Conservation (phyloP, 2,113 vertebrate species). For the Datnioides undecimradiatus region DNA sequence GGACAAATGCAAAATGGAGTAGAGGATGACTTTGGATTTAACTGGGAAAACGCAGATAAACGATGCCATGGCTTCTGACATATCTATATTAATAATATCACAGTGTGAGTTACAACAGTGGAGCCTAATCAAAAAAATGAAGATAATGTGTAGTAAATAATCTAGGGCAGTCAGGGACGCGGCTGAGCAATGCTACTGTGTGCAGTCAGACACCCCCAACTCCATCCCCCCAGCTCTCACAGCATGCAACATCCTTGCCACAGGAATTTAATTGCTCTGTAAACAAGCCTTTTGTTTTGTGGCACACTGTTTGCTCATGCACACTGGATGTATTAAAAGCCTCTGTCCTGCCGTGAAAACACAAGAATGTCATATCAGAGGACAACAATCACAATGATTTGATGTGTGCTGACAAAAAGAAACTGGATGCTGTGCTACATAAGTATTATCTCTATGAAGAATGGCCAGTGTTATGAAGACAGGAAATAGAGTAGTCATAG, state of each 20-base stretch:
- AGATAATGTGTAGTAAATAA: slow-evolving; percentile 25
- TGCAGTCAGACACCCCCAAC: slow-evolving; percentile 58
- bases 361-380: slow-evolving; percentile 54
- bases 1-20: not conserved
- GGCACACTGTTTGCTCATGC: slow-evolving; percentile 69
- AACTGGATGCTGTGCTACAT: slow-evolving; percentile 25
- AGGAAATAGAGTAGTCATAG: slow-evolving; percentile 44
- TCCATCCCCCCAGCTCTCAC: slow-evolving; percentile 64
- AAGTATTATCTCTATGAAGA: slow-evolving; percentile 30
- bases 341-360: slow-evolving; percentile 56
- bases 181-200: slow-evolving; percentile 38
- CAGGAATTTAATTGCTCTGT: slow-evolving; percentile 82
- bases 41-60: slow-evolving; percentile 2
- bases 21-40: slow-evolving; percentile 14
- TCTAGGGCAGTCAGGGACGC: slow-evolving; percentile 37
- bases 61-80: not conserved
- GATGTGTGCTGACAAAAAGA: slow-evolving; percentile 47
- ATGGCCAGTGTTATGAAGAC: slow-evolving; percentile 30
- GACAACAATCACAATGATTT: slow-evolving; percentile 51
- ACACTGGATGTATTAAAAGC: slow-evolving; percentile 73
- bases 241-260: slow-evolving; percentile 81
- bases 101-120: not conserved
- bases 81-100: slow-evolving; percentile 11
- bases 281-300: slow-evolving; percentile 80
- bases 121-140: slow-evolving; percentile 18